Conservation (phyloP, 2,888 invertebrate species). For the Diachrysia chrysitis region DNA sequence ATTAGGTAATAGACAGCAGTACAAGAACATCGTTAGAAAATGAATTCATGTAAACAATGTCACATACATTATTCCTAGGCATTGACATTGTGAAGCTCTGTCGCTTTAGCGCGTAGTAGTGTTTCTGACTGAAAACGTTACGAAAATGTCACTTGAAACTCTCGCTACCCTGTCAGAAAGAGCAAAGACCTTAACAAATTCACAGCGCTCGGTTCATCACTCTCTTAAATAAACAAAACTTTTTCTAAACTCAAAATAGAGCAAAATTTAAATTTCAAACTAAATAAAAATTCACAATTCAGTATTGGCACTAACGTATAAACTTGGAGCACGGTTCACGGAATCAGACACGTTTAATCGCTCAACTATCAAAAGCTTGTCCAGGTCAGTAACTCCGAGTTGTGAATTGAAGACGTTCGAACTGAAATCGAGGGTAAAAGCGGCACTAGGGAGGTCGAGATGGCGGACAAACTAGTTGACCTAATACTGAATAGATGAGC, state of each 20-base stretch:
- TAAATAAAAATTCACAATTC: constrained; percentile 41
- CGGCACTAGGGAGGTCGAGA: constrained; percentile 61
- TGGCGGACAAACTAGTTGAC: constrained; percentile 56
- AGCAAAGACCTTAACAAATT: background rate
- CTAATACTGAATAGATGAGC: constrained; percentile 52
- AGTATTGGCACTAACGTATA: constrained; percentile 43
- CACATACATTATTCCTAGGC: background rate
- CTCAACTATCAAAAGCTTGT: constrained; percentile 78
- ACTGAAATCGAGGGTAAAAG: constrained; percentile 73
- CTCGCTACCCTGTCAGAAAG: background rate
- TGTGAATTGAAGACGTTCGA: constrained; percentile 70
- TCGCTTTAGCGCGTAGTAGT: no score
- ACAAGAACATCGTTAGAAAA: background rate
- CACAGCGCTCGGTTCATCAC: constrained; percentile 1
- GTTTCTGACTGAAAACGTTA: background rate
- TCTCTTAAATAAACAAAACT: background rate
- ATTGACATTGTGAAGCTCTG: background rate
- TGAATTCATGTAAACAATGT: background rate
- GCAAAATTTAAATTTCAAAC: background rate
- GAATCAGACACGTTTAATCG: constrained; percentile 71
- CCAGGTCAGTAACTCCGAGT: constrained; percentile 76
- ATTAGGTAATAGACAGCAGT: background rate
- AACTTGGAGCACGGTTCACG: constrained; percentile 45
- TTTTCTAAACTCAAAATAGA: background rate
- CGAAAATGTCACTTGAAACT: constrained; percentile 1